A percentile compares a stretch with the other conserved stretches of the same genome.
Evolutionary conservation across 2,797 vertebrate genomes (phyloP).

Genomic region (Acanthopagrus latus): DNA sequence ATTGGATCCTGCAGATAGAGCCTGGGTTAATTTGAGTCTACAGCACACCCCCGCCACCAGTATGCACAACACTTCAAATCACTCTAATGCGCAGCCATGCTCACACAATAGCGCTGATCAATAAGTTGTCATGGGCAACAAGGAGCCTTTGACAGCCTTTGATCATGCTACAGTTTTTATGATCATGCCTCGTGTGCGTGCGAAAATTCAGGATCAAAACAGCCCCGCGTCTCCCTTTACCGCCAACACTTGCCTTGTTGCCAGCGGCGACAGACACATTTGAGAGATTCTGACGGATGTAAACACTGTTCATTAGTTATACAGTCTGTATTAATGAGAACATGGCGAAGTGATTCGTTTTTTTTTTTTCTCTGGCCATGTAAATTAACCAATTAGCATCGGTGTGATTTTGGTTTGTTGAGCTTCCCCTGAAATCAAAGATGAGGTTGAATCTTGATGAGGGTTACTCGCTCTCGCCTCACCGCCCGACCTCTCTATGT

Average conservation of each 20-base stretch:
- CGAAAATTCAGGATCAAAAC: constrained; percentile 18
- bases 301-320: constrained; percentile 23
- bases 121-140: constrained; percentile 33
- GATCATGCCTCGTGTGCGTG: constrained; percentile 7
- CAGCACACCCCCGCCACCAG: background rate
- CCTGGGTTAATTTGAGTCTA: constrained; percentile 11
- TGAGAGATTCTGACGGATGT: constrained; percentile 15
- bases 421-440: constrained; percentile 27
- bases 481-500: constrained; percentile 5
- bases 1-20: constrained; percentile 4
- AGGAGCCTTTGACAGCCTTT: constrained; percentile 29
- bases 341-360: constrained; percentile 22
- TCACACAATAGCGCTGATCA: constrained; percentile 36
- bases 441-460: constrained; percentile 26
- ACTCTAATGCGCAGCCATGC: constrained; percentile 32
- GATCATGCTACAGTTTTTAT: constrained; percentile 26
- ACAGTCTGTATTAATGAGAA: constrained; percentile 38
- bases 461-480: constrained; percentile 3
- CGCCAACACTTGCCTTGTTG: background rate
- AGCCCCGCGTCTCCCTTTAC: background rate
- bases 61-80: background rate
- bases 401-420: background rate
- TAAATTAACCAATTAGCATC: constrained; percentile 34
- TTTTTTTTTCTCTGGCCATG: background rate
- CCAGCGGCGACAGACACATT: background rate